Evolutionary conservation across 2,888 invertebrate genomes (phyloP).

Genomic region (Ligdia adustata): DNA sequence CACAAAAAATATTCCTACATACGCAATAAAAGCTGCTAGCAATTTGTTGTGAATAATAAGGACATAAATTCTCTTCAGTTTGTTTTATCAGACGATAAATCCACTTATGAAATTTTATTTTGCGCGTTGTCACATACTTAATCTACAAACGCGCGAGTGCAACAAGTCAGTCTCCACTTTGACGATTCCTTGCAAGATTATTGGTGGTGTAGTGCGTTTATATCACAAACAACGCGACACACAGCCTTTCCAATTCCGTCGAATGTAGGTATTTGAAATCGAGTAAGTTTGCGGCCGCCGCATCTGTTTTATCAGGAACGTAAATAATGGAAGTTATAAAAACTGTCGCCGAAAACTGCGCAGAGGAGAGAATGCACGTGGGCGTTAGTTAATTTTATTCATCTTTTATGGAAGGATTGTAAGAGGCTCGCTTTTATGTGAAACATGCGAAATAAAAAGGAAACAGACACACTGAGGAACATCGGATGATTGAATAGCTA

Average conservation of each 20-base stretch:
- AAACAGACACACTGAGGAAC: not conserved
- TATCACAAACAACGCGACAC: conserved; percentile 25
- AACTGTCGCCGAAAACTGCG: conserved; percentile 41
- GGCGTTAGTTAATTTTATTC: conserved; percentile 28
- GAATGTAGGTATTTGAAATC: conserved; percentile 44
- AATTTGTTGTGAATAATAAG: no score
- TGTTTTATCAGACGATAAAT: no score
- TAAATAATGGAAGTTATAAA: conserved; percentile 47
- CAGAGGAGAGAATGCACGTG: conserved; percentile 32
- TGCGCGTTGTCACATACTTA: no score
- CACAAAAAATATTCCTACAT: no score
- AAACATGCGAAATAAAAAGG: not conserved
- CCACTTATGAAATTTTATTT: no score
- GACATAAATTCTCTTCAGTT: no score
- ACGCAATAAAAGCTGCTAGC: no score
- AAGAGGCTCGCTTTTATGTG: conserved; percentile 21
- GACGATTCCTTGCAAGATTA: no score
- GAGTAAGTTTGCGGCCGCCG: conserved; percentile 45
- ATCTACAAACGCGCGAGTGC: no score
- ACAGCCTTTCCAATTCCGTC: conserved; percentile 64
- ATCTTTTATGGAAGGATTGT: conserved; percentile 27
- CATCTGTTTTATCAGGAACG: conserved; percentile 47
- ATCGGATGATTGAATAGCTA: not conserved
- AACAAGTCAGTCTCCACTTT: no score
- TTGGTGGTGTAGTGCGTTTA: conserved; percentile 3